phyloP scores from a whole-genome alignment of 2,888 invertebrate genomes.

The Notocelia uddmanniana region DNA sequence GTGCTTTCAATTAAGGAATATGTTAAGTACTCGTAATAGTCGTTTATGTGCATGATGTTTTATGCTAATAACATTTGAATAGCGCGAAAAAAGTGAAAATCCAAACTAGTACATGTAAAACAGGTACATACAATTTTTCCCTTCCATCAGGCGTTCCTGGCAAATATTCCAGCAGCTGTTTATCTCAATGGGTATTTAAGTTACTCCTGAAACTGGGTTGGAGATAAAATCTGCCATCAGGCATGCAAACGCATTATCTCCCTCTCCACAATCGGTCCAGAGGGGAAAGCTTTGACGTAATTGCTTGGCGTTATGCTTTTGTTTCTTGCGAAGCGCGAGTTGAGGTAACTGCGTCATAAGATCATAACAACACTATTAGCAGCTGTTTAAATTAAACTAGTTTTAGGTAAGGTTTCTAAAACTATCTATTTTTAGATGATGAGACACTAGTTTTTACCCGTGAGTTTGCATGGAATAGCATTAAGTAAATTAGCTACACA shows the following conservation, averaged over 20 bases:
- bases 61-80: no score
- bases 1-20: no score
- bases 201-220: not conserved
- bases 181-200: constrained; percentile 31
- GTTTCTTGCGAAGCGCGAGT: constrained; percentile 1
- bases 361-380: no score
- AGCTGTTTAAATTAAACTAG: no score
- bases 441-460: no score
- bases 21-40: no score
- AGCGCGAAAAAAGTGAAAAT: no score
- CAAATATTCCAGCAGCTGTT: constrained; percentile 1
- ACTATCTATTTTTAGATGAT: no score
- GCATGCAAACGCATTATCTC: constrained; percentile 35
- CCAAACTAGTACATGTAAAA: no score
- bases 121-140: not conserved
- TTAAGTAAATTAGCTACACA: no score
- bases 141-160: not conserved
- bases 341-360: not conserved
- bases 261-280: constrained; percentile 22
- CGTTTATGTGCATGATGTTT: no score
- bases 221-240: constrained; percentile 27
- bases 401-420: not conserved
- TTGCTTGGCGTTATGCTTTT: constrained; percentile 12
- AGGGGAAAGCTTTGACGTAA: constrained; percentile 8
- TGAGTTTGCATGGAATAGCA: no score